These are phyloP conservation scores for Galeopsomyia nigrocyanea DNA, from an alignment of 2,888 invertebrate genomes.

Conservation along the genomic window DNA sequence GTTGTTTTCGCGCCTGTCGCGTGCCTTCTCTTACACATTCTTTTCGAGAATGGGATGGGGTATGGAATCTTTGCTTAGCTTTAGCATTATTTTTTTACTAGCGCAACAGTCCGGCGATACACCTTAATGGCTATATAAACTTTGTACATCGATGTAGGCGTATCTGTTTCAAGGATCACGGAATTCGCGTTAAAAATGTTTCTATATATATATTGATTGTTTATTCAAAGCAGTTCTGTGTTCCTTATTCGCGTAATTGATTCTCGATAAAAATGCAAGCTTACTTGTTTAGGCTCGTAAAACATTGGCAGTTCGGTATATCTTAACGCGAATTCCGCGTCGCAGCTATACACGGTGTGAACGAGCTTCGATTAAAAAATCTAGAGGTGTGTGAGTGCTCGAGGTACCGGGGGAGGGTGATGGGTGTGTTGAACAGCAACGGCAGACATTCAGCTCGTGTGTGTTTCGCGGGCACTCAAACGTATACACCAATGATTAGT, in stretches of 20 bases:
- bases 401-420: too few species aligned
- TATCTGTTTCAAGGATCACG: not conserved
- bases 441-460: too few species aligned
- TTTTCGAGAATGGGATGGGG: too few species aligned
- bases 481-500: too few species aligned
- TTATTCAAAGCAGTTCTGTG: slow-evolving; percentile 14
- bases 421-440: too few species aligned
- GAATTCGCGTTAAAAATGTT: slow-evolving; percentile 25
- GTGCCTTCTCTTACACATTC: too few species aligned
- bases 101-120: slow-evolving; percentile 25
- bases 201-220: not conserved
- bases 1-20: not conserved
- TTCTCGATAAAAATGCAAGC: slow-evolving; percentile 24
- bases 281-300: slow-evolving; percentile 17
- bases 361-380: too few species aligned
- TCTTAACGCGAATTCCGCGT: slow-evolving; percentile 20
- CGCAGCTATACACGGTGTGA: too few species aligned
- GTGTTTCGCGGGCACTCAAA: too few species aligned
- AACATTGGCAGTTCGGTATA: not conserved
- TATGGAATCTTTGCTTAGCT: too few species aligned
- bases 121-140: slow-evolving; percentile 24
- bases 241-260: slow-evolving; percentile 9
- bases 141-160: slow-evolving; percentile 32
- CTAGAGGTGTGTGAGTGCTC: too few species aligned
- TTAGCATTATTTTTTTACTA: slow-evolving; percentile 11